These are phyloP conservation scores for Meriones unguiculatus DNA, from an alignment of 2,113 vertebrate genomes.

Conservation along the genomic window DNA sequence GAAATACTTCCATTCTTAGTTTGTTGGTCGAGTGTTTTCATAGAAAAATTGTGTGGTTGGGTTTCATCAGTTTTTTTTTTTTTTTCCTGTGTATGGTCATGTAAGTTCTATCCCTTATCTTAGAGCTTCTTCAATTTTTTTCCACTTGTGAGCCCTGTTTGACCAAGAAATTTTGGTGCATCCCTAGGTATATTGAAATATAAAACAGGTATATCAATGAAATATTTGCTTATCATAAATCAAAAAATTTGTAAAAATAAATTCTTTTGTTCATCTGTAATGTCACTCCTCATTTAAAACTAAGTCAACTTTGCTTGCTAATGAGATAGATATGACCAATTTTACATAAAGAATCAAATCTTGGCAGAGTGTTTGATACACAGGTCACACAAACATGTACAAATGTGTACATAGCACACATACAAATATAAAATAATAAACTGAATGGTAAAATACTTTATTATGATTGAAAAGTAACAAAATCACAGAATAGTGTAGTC, in stretches of 20 bases:
- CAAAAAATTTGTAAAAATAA: not conserved
- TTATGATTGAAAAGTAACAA: not conserved
- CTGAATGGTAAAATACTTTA: not conserved
- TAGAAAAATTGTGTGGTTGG: not conserved
- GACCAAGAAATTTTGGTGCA: not conserved
- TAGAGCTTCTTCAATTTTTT: not conserved
- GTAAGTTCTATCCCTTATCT: conserved; percentile 5
- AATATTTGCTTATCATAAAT: not conserved
- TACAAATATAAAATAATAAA: not conserved
- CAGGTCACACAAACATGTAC: too few species aligned
- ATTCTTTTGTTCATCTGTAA: not conserved
- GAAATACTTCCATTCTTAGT: not conserved
- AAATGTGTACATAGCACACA: not conserved
- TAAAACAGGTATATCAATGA: not conserved
- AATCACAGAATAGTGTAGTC: not conserved
- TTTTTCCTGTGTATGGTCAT: not conserved
- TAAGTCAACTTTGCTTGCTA: not conserved
- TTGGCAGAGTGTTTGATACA: not conserved
- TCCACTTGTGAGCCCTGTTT: not conserved
- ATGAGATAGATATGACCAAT: not conserved
- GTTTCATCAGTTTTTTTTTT: conserved; percentile 34
- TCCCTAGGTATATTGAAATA: not conserved
- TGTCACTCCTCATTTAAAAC: not conserved
- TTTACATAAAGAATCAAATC: not conserved
- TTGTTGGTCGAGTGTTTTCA: not conserved